Conservation (phyloP, 1,140 invertebrate species). For the Drosophila lowei region DNA sequence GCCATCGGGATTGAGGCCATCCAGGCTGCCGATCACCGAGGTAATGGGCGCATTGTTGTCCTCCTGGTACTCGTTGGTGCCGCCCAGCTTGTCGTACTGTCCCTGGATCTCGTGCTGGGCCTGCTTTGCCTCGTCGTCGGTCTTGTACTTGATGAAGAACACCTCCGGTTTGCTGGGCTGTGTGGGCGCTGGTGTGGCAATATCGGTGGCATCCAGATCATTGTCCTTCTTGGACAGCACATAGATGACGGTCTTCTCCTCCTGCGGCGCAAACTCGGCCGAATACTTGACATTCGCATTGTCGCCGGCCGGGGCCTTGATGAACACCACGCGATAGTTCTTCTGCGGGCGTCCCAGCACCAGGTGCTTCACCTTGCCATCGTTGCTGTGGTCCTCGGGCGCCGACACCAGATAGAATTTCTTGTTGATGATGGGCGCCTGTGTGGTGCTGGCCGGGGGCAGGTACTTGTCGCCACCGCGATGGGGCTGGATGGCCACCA, state of each 20-base stretch:
- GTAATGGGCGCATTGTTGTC: constrained; percentile 75
- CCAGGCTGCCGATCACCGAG: constrained; percentile 76
- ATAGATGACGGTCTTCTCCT: constrained; percentile 94
- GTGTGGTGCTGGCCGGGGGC: constrained; percentile 71
- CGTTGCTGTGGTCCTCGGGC: constrained; percentile 73
- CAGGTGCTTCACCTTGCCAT: constrained; percentile 72
- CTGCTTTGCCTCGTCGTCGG: constrained; percentile 85
- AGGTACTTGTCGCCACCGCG: constrained; percentile 79
- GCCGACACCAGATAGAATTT: constrained; percentile 81
- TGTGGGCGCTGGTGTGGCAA: constrained; percentile 90
- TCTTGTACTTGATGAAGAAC: constrained; percentile 90
- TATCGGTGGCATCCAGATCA: constrained; percentile 85
- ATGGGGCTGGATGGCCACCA: constrained; percentile 42
- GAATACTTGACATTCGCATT: constrained; percentile 84
- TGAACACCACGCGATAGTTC: constrained; percentile 94
- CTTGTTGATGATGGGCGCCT: constrained; percentile 76
- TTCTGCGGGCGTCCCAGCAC: constrained; percentile 86
- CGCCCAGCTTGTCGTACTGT: constrained; percentile 80
- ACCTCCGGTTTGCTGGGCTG: constrained; percentile 89
- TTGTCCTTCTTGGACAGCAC: constrained; percentile 91
- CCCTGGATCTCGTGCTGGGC: constrained; percentile 82
- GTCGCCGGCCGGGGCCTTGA: constrained; percentile 91
- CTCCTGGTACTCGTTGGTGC: constrained; percentile 78
- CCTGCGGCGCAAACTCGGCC: constrained; percentile 84
- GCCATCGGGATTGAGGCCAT: constrained; percentile 76